Evolutionary conservation across 1,140 invertebrate genomes (phyloP), one percentile per base, ranked within the genome.

Genomic region (Ceratina australensis): DNA sequence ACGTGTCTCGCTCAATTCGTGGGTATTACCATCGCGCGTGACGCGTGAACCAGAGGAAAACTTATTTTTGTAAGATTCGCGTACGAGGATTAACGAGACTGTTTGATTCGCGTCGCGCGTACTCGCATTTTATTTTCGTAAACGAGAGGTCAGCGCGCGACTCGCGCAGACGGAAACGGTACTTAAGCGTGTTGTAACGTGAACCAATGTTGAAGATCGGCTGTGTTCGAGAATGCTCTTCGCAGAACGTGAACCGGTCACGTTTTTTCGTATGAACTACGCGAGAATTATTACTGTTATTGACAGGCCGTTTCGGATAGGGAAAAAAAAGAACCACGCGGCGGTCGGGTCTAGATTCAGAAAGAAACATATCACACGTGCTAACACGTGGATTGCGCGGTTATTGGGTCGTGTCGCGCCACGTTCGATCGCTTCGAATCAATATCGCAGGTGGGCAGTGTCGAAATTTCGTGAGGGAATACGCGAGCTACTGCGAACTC

Each of bases 341-440:
- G 16, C 63, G 42, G 18, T 49, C 33, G 52, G 56, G 13, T 57
- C 22, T 15, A 20, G 56, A 64, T 42, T 7, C 47, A 67, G 56
- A 54, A 15, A 61, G 57, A 68, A 56, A 85, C 83, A 85, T 85
- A 85, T 85, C 83, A 85, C 28, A 42, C 33, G 73, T 83, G 56
- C 10, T 42, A 42, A 67, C n/a, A n/a, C 15, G 50, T 77, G 54
- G 22, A 65, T 42, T 18, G 22, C 7, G 22, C 33, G 33, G n/a
- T 64, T 64, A 24, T 42, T 42, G 15, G 20, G 54, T 61, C 33
- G 42, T 26, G 54, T 22, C 24, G 26, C 24, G 22, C 24, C 59
- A 54, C 67, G 52, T 79, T 72, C 13, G 60, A 57, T 72, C 76
- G 60, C 56, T 56, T 59, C 22, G 77, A 72, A 75, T 67, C 33